A percentile compares a stretch with the other conserved stretches of the same genome.
phyloP scores from a whole-genome alignment of 2,888 invertebrate species.

The Ornithoptera priamus region DNA sequence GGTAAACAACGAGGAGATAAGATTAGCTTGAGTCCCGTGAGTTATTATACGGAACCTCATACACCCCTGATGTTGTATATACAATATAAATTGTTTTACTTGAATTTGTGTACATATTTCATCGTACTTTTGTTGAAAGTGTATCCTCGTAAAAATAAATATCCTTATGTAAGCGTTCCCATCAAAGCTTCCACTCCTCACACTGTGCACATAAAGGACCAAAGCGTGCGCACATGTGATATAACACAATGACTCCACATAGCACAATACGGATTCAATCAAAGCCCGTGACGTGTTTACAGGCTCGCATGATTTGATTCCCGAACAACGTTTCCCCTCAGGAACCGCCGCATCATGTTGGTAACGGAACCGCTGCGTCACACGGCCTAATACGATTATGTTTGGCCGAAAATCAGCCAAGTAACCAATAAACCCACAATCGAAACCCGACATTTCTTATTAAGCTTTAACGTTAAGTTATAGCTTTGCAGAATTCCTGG shows the following conservation, averaged over 20 bases:
- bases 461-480: too few relatives aligned
- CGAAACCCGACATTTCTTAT: not conserved
- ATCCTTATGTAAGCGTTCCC: too few relatives aligned
- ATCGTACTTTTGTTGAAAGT: too few relatives aligned
- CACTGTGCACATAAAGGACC: not conserved
- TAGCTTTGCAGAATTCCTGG: too few relatives aligned
- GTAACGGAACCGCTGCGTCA: constrained; percentile 12
- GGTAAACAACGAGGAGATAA: too few relatives aligned
- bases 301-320: constrained; percentile 19
- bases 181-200: too few relatives aligned
- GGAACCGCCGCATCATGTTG: constrained; percentile 2
- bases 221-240: not conserved
- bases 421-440: not conserved
- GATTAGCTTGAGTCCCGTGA: too few relatives aligned
- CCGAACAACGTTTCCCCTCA: constrained; percentile 5
- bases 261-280: constrained; percentile 20
- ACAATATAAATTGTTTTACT: too few relatives aligned
- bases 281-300: constrained; percentile 19
- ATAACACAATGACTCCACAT: constrained; percentile 7
- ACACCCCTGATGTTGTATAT: too few relatives aligned
- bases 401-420: not conserved
- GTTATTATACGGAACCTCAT: too few relatives aligned
- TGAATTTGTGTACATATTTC: too few relatives aligned
- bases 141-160: too few relatives aligned
- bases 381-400: constrained; percentile 13